phyloP scores from a whole-genome alignment of 2,113 vertebrate species.

The Petromus typicus region DNA sequence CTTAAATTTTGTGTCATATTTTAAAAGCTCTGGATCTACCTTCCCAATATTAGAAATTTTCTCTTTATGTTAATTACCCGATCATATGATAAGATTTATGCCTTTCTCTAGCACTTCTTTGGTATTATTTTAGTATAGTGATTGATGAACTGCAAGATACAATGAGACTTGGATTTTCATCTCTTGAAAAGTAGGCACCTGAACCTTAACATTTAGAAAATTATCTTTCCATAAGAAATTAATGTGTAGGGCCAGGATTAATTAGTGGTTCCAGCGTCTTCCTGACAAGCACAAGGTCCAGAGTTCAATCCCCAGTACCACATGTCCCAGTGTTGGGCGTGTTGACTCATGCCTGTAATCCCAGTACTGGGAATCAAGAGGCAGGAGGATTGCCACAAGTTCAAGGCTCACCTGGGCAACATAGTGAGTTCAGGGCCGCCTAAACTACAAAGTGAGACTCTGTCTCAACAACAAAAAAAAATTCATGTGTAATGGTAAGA shows the following conservation, averaged over 20 bases:
- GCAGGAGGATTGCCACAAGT: no score
- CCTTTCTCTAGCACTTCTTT: background rate
- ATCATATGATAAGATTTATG: background rate
- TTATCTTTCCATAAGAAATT: background rate
- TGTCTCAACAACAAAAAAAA: no score
- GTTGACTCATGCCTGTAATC: no score
- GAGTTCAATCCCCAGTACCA: no score
- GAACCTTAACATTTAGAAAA: slow-evolving; percentile 33
- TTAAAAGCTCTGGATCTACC: background rate
- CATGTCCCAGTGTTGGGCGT: no score
- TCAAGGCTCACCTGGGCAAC: no score
- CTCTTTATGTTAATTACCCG: background rate
- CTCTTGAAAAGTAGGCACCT: slow-evolving; percentile 54
- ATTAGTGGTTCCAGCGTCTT: no score
- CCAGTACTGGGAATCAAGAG: no score
- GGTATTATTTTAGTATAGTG: background rate
- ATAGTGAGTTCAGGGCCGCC: no score
- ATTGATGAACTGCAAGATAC: background rate
- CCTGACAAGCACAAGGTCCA: no score
- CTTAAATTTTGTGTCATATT: slow-evolving; percentile 33
- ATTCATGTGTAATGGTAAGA: background rate
- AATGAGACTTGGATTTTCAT: background rate
- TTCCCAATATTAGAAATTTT: background rate
- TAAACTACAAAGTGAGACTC: no score
- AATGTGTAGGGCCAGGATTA: background rate